phyloP scores from a whole-genome alignment of 2,797 vertebrate species.

The Trichosurus vulpecula region DNA sequence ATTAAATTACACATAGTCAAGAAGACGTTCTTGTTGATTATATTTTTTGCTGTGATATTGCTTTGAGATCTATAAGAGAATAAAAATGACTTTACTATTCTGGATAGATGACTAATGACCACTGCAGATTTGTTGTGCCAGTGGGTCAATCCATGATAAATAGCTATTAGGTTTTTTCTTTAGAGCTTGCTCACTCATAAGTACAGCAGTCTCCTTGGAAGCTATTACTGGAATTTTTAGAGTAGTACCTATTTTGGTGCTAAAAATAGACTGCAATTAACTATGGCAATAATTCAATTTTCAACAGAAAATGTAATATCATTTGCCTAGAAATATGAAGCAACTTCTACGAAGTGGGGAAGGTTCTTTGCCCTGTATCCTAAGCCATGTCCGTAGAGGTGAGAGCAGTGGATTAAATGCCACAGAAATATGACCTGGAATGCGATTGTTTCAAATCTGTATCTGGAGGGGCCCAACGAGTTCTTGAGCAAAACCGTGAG shows the following conservation, averaged over 20 bases:
- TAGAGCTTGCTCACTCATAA: neutral
- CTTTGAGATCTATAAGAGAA: conserved; percentile 50
- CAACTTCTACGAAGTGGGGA: neutral
- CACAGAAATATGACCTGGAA: neutral
- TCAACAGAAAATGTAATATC: conserved; percentile 23
- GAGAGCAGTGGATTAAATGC: neutral
- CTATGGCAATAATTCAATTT: neutral
- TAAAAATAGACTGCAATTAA: neutral
- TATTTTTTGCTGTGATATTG: conserved; percentile 6
- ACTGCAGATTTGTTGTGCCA: neutral
- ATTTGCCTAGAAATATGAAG: neutral
- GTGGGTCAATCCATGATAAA: neutral
- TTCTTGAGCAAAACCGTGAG: neutral
- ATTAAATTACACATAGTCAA: conserved; percentile 40
- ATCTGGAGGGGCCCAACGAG: neutral
- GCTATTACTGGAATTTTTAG: neutral
- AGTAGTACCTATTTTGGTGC: neutral
- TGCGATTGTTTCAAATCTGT: neutral
- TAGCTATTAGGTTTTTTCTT: conserved; percentile 7
- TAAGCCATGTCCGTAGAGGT: neutral
- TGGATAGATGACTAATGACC: conserved; percentile 3
- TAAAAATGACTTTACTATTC: conserved; percentile 48
- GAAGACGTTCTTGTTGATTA: conserved; percentile 20
- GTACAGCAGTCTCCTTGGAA: conserved; percentile 4
- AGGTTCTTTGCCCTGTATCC: neutral